A percentile compares a stretch with the other conserved stretches of the same genome.
These are phyloP conservation scores for Tinamus guttatus DNA, from an alignment of 2,113 vertebrate species.

Conservation along the genomic window DNA sequence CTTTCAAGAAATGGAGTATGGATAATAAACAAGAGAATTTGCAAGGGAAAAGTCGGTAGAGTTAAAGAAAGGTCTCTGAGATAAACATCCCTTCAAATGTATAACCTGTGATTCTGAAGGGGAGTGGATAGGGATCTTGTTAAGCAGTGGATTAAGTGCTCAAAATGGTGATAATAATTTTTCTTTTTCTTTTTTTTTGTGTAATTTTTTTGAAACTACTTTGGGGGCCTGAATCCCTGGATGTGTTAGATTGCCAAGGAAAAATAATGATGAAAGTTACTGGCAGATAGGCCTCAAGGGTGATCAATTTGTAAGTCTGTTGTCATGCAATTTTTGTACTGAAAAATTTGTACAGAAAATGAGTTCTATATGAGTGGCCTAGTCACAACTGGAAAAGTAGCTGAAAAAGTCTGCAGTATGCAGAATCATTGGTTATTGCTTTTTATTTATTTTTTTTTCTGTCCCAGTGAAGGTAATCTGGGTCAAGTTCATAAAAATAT, in stretches of 20 bases:
- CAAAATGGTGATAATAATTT: background rate
- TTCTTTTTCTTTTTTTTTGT: background rate
- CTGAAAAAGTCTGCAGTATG: background rate
- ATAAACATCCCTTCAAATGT: background rate
- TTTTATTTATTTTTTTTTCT: background rate
- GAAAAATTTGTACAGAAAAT: background rate
- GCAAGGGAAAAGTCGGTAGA: background rate
- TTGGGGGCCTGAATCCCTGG: background rate
- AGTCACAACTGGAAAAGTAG: background rate
- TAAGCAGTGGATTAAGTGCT: background rate
- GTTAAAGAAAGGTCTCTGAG: background rate
- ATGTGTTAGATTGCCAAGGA: background rate
- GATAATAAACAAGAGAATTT: background rate
- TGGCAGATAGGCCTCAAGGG: background rate
- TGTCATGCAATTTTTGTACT: background rate
- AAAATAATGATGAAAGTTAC: background rate
- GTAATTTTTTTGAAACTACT: background rate
- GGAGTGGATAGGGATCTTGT: background rate
- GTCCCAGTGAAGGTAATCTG: background rate
- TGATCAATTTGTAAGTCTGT: background rate
- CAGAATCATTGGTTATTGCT: background rate
- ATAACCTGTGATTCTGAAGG: background rate
- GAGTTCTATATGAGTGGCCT: fast-evolving
- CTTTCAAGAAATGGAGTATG: background rate
- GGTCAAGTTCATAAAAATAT: background rate